phyloP scores from a whole-genome alignment of 2,113 vertebrate species.

The Pluvianellus socialis region DNA sequence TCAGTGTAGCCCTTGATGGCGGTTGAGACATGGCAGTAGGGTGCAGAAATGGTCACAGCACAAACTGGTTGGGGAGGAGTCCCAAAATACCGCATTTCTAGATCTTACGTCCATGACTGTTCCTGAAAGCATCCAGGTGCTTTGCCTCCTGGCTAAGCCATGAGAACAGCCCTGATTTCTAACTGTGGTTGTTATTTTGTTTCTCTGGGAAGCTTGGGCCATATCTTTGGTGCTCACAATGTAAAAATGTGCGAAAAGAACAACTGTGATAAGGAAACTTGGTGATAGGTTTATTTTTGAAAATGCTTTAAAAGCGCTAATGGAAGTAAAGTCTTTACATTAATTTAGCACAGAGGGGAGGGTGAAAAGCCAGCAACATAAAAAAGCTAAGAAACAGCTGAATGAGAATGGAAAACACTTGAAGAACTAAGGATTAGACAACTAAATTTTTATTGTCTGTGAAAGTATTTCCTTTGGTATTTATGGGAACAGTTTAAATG shows the following conservation, averaged over 20 bases:
- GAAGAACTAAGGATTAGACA: constrained; percentile 45
- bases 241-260: not conserved
- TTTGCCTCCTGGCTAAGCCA: not conserved
- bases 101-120: not conserved
- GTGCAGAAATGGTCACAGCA: not conserved
- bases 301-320: not conserved
- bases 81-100: not conserved
- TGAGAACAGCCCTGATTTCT: not conserved
- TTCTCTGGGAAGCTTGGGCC: not conserved
- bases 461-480: constrained; percentile 63
- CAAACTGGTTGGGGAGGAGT: not conserved
- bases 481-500: constrained; percentile 39
- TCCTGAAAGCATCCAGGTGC: not conserved
- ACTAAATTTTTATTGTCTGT: constrained; percentile 29
- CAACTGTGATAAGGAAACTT: not conserved
- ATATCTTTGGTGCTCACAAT: not conserved
- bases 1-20: not conserved
- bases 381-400: not conserved
- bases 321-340: not conserved
- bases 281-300: not conserved
- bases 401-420: constrained; percentile 20
- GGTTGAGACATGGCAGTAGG: not conserved
- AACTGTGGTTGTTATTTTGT: not conserved
- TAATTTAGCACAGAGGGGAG: not conserved
- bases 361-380: not conserved